Conservation (phyloP, 2,113 vertebrate species). For the Egretta garzetta region DNA sequence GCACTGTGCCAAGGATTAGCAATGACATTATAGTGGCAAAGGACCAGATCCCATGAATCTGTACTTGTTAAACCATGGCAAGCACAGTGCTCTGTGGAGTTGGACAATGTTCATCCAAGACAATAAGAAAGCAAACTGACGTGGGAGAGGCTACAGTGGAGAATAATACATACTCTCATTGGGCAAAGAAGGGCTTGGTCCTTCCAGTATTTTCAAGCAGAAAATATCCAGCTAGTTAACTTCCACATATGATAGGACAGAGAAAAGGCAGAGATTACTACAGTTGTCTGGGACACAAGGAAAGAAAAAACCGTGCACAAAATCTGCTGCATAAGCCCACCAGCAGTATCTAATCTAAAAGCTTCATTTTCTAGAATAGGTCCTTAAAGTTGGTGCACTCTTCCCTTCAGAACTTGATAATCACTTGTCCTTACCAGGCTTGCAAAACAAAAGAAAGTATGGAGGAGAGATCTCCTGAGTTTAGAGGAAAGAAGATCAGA, state of each 20-base stretch:
- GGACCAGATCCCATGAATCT: neutral
- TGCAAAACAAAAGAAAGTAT: neutral
- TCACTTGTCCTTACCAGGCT: neutral
- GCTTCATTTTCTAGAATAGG: neutral
- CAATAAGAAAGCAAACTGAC: neutral
- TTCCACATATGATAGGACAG: neutral
- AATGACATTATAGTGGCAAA: neutral
- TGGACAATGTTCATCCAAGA: neutral
- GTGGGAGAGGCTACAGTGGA: neutral
- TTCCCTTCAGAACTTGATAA: neutral
- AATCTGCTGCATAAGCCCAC: neutral
- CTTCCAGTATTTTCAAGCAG: neutral
- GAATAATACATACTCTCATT: neutral
- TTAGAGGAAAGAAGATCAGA: neutral
- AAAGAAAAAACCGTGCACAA: neutral
- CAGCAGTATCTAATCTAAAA: neutral
- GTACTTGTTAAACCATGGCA: neutral
- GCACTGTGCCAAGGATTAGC: neutral
- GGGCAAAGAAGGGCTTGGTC: neutral
- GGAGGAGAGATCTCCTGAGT: neutral
- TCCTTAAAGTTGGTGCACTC: neutral
- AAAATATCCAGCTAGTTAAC: neutral
- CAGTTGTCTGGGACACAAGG: neutral
- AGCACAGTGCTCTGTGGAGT: neutral
- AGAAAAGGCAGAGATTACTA: neutral